Conservation (phyloP, 2,113 vertebrate genomes). For the Cheilinus undulatus region DNA sequence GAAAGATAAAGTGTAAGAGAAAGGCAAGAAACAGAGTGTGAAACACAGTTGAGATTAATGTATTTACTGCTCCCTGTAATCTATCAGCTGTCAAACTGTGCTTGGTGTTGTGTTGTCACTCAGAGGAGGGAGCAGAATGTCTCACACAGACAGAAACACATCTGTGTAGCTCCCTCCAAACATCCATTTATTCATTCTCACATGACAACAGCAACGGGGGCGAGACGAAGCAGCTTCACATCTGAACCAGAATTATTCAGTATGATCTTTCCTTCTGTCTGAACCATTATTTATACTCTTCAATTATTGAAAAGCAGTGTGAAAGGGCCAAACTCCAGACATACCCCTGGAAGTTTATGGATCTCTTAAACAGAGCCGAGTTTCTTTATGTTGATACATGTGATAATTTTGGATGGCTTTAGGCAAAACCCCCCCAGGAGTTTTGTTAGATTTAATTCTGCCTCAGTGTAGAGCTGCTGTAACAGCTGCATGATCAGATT, state of each 20-base stretch:
- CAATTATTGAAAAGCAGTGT: conserved; percentile 67
- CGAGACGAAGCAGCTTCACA: conserved; percentile 60
- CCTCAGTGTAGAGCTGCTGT: conserved; percentile 17
- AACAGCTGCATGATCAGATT: conserved; percentile 11
- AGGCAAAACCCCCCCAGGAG: conserved; percentile 33
- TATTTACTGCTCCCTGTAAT: conserved; percentile 39
- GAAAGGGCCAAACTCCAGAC: conserved; percentile 49
- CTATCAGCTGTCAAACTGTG: conserved; percentile 29
- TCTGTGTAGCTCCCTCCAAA: conserved; percentile 40
- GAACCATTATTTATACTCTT: conserved; percentile 75
- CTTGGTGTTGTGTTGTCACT: conserved; percentile 15
- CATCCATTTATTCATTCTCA: conserved; percentile 69
- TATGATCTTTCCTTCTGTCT: conserved; percentile 61
- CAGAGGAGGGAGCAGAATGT: conserved; percentile 27
- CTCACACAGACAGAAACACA: conserved; percentile 12
- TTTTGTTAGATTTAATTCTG: conserved; percentile 35
- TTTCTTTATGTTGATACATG: conserved; percentile 27
- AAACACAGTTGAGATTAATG: conserved; percentile 26
- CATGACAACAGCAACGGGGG: conserved; percentile 69
- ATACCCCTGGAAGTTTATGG: conserved; percentile 45
- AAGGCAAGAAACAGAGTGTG: background rate
- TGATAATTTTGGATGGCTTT: conserved; percentile 55
- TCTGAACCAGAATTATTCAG: conserved; percentile 75
- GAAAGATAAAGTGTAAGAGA: conserved; percentile 5
- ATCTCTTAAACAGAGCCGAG: conserved; percentile 50